A percentile compares a stretch with the other conserved stretches of the same genome.
phyloP scores from a whole-genome alignment of 2,888 invertebrate species.

The Coronaproctus castanopsis region DNA sequence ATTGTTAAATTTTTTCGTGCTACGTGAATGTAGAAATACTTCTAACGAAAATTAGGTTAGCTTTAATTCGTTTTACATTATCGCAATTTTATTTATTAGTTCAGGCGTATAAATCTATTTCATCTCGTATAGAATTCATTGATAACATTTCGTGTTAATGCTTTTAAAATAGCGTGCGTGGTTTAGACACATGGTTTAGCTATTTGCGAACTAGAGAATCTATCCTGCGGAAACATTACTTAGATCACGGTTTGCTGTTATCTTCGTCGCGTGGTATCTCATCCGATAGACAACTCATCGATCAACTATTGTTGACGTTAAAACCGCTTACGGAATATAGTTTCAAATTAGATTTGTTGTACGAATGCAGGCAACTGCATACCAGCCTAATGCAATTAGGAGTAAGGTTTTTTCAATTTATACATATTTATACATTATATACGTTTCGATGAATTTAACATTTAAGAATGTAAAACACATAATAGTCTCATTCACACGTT shows the following conservation, averaged over 20 bases:
- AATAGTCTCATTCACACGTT: background rate
- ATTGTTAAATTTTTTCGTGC: too few species aligned
- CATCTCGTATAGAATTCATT: too few species aligned
- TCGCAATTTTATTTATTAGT: too few species aligned
- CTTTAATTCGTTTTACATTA: too few species aligned
- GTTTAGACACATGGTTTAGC: conserved; percentile 78
- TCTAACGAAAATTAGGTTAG: too few species aligned
- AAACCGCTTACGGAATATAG: conserved; percentile 60
- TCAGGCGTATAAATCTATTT: too few species aligned
- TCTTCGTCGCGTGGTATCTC: conserved; percentile 38
- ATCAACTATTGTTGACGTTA: conserved; percentile 51
- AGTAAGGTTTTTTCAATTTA: conserved; percentile 15
- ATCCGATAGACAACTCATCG: conserved; percentile 37
- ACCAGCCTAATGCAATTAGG: conserved; percentile 41
- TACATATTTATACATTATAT: too few species aligned
- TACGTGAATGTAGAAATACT: too few species aligned
- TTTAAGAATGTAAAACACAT: background rate
- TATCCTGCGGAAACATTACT: conserved; percentile 59
- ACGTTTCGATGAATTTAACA: background rate
- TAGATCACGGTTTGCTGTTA: conserved; percentile 47
- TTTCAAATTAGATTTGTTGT: conserved; percentile 60
- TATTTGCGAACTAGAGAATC: conserved; percentile 67
- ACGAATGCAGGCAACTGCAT: conserved; percentile 54
- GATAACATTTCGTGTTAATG: too few species aligned
- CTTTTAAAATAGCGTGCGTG: conserved; percentile 46